phyloP scores from a whole-genome alignment of 2,888 invertebrate species.

The Oeneis ivallda region DNA sequence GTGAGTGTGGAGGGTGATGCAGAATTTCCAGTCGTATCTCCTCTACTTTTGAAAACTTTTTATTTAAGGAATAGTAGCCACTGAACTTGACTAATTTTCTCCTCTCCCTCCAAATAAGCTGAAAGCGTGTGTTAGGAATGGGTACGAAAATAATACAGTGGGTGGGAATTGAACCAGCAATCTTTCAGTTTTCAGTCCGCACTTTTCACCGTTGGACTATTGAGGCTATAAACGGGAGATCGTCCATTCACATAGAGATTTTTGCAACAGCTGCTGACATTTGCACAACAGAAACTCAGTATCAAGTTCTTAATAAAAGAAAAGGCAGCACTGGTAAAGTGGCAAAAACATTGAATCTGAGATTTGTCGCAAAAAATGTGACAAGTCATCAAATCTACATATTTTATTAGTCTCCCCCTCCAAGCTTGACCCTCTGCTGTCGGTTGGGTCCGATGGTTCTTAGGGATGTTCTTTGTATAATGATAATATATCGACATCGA shows the following conservation, averaged over 20 bases:
- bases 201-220: too few species aligned
- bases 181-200: too few species aligned
- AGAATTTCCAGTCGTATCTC: too few species aligned
- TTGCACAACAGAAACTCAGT: slow-evolving; percentile 42
- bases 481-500: slow-evolving; percentile 50
- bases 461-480: slow-evolving; percentile 54
- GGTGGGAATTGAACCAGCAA: too few species aligned
- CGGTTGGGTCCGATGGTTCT: slow-evolving; percentile 54
- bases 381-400: slow-evolving; percentile 82
- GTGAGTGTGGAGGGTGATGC: too few species aligned
- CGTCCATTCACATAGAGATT: slow-evolving; percentile 2
- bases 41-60: too few species aligned
- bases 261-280: slow-evolving; percentile 14
- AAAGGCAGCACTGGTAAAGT: slow-evolving; percentile 52
- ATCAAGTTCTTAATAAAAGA: slow-evolving; percentile 58
- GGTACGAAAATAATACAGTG: too few species aligned
- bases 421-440: slow-evolving; percentile 72
- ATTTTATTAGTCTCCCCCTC: slow-evolving; percentile 78
- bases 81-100: too few species aligned
- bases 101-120: too few species aligned
- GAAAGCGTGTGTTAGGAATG: too few species aligned
- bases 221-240: too few species aligned
- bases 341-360: slow-evolving; percentile 76
- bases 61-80: too few species aligned
- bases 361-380: slow-evolving; percentile 81